phyloP scores from a whole-genome alignment of 2,888 invertebrate species.

The Epinotia nisella region DNA sequence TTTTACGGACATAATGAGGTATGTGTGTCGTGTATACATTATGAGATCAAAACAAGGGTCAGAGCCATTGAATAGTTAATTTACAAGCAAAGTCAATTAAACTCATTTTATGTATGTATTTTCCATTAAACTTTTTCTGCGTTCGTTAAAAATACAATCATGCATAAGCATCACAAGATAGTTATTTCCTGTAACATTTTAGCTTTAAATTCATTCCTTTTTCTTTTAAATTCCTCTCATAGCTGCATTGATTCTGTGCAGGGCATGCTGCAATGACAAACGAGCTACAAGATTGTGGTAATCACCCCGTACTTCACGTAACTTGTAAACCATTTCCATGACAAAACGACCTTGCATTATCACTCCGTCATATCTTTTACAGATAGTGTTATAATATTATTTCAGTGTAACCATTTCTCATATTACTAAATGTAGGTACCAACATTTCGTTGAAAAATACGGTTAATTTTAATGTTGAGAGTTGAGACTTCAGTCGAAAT shows the following conservation, averaged over 20 bases:
- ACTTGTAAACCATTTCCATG: conserved; percentile 41
- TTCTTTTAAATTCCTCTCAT: conserved; percentile 1
- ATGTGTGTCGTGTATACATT: conserved; percentile 73
- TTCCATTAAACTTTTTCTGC: conserved; percentile 2
- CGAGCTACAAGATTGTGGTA: conserved; percentile 43
- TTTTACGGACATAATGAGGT: conserved; percentile 74
- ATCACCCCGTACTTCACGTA: conserved; percentile 39
- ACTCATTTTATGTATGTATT: conserved; percentile 58
- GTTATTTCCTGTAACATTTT: conserved; percentile 4
- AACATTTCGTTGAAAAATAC: neutral
- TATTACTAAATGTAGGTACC: neutral
- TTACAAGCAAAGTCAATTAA: conserved; percentile 80
- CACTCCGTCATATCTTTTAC: conserved; percentile 37
- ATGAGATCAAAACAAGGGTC: conserved; percentile 79
- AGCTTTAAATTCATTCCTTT: too few species aligned
- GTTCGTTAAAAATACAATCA: neutral
- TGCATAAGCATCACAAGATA: conserved; percentile 5
- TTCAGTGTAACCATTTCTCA: conserved; percentile 22
- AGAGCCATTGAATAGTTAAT: conserved; percentile 76
- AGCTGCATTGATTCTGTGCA: neutral
- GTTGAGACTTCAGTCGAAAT: too few species aligned
- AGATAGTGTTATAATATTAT: conserved; percentile 29
- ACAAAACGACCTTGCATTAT: conserved; percentile 39
- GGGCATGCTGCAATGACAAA: conserved; percentile 34
- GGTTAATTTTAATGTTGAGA: neutral